Evolutionary conservation across 2,113 vertebrate species (phyloP), one percentile per base, ranked within the genome.

Genomic region (Silurus asotus): DNA sequence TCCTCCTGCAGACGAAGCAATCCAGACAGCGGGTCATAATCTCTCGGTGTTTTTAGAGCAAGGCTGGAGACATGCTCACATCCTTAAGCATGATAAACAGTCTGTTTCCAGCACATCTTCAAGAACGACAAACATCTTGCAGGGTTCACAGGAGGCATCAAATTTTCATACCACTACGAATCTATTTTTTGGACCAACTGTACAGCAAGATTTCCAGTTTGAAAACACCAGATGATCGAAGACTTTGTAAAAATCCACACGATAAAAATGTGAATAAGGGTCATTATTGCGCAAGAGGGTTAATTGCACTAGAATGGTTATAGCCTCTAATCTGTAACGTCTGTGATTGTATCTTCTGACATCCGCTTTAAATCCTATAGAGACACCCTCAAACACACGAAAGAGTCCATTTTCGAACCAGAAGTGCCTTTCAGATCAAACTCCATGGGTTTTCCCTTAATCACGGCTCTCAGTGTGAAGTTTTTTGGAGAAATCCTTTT

Each of bases 1-100:
- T 20, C 78, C 19, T 53, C 25, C 87, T 81, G 59, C 59, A 83
- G 15, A 74, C 37, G 48, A 83, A 83, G 59, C 74, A 53, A 75
- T n/a, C 59, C 80, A n/a, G 8, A 55, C 20, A 1, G 14, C 70
- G 28, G 17, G n/a, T 45, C 74, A 84, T 77, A 9, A 7, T 23
- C 48, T 25, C 56, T 70, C 51, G 8, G 28, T 69, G 51, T 81
- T 53, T 85, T 9, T 10, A 53, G 48, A 5, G 14, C 17, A 7
- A 55, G 76, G 53, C 37, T 15, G 48, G 8, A 25, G 45, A 51
- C 59, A 65, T 9, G 80, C 23, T 19, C 8, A 55, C 58, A 69
- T 56, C 25, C 10, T 83, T 58, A 4, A 65, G 61, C 19, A 1
- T 25, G 61, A 37, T 49, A n/a, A n/a, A 59, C 25, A 20, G 15